phyloP scores from a whole-genome alignment of 2,113 vertebrate genomes.

The Scophthalmus maximus region DNA sequence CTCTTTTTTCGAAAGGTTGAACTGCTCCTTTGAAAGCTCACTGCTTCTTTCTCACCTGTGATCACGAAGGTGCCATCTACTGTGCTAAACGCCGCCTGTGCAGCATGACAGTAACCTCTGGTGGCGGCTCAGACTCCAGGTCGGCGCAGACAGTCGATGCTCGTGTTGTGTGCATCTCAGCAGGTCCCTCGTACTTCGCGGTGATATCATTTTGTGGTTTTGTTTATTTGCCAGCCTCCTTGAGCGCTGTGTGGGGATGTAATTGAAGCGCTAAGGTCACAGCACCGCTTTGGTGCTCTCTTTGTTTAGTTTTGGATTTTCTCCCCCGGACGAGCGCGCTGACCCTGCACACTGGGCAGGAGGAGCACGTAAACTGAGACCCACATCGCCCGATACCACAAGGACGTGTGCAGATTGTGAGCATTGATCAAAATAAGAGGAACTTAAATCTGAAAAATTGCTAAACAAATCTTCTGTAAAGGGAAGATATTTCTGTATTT shows the following conservation, averaged over 20 bases:
- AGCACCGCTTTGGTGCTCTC: constrained; percentile 34
- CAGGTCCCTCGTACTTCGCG: background rate
- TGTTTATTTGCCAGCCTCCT: constrained; percentile 45
- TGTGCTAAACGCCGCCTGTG: too few relatives aligned
- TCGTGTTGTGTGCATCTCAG: constrained; percentile 48
- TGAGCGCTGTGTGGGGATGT: constrained; percentile 40
- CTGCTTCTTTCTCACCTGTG: too few relatives aligned
- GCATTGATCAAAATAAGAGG: background rate
- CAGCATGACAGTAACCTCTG: constrained; percentile 25
- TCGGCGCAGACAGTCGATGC: background rate
- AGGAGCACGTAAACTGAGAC: constrained; percentile 74
- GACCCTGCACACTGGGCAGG: constrained; percentile 68
- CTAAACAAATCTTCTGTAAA: too few relatives aligned
- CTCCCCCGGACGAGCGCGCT: constrained; percentile 67
- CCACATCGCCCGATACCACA: constrained; percentile 65
- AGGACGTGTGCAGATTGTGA: constrained; percentile 57
- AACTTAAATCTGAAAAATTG: too few relatives aligned
- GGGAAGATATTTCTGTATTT: too few relatives aligned
- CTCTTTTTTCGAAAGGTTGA: too few relatives aligned
- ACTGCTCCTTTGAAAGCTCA: too few relatives aligned
- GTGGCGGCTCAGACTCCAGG: background rate
- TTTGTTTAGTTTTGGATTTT: constrained; percentile 71
- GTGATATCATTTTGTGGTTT: constrained; percentile 56
- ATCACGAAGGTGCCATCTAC: too few relatives aligned
- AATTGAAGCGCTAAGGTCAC: constrained; percentile 75